Conservation (phyloP, 1,140 invertebrate species). For the Drosophila virilis region DNA sequence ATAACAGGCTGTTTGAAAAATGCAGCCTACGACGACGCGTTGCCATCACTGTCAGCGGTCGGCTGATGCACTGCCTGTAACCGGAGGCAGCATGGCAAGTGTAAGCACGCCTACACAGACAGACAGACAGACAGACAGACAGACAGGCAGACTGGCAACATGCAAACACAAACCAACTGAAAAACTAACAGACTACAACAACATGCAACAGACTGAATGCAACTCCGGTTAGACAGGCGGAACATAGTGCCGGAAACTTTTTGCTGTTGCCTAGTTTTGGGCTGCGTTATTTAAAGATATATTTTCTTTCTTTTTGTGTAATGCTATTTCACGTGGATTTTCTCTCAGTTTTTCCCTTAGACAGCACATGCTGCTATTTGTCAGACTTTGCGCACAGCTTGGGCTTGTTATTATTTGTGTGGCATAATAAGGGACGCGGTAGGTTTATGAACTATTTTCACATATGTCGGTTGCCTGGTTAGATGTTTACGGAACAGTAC, state of each 20-base stretch:
- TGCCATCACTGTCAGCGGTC: constrained; percentile 39
- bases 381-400: constrained; percentile 24
- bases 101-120: constrained; percentile 24
- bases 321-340: constrained; percentile 56
- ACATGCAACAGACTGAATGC: constrained; percentile 24
- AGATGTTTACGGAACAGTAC: constrained; percentile 5
- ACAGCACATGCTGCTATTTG: constrained; percentile 64
- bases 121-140: constrained; percentile 30
- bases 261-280: constrained; percentile 15
- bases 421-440: constrained; percentile 60
- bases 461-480: constrained; percentile 9
- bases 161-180: background rate
- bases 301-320: constrained; percentile 6
- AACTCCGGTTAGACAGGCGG: constrained; percentile 44
- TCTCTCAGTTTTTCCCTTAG: constrained; percentile 28
- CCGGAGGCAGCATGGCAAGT: constrained; percentile 22
- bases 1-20: constrained; percentile 26
- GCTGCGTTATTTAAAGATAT: constrained; percentile 11
- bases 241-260: constrained; percentile 38
- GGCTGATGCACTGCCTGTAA: constrained; percentile 61
- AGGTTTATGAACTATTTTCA: constrained; percentile 58
- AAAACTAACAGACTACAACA: constrained; percentile 1
- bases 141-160: constrained; percentile 32
- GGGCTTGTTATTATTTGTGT: constrained; percentile 52
- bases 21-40: constrained; percentile 45